These are phyloP conservation scores for Pseudorectes ferrugineus DNA, from an alignment of 2,113 vertebrate species.

Conservation along the genomic window DNA sequence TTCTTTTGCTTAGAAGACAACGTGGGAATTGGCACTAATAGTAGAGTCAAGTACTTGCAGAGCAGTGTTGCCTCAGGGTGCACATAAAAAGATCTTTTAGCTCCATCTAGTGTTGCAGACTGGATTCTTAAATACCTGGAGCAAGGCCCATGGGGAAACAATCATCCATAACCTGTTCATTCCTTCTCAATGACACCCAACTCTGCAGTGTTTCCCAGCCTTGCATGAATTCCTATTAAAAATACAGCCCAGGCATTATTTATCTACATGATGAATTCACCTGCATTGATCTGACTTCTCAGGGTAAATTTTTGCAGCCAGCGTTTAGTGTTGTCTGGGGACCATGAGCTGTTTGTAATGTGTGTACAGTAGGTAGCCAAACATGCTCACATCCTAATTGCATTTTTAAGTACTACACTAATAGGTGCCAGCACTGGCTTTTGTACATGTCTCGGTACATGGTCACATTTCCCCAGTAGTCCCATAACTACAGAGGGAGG, in stretches of 20 bases:
- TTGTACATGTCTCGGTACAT: neutral
- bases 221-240: neutral
- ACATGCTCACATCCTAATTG: neutral
- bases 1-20: slow-evolving; percentile 6
- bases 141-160: neutral
- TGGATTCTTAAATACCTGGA: neutral
- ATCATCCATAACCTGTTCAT: neutral
- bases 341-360: neutral
- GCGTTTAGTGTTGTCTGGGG: neutral
- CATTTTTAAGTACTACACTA: neutral
- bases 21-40: neutral
- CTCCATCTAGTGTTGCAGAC: slow-evolving; percentile 66
- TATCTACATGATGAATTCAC: neutral
- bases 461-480: neutral
- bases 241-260: neutral
- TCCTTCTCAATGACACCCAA: fast-evolving
- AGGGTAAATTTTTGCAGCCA: neutral
- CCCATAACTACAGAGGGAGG: neutral
- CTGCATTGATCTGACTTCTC: neutral
- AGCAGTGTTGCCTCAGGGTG: neutral
- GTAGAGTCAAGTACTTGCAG: neutral
- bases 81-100: neutral
- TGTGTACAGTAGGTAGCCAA: neutral
- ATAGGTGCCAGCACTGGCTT: neutral
- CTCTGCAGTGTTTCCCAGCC: neutral